These are phyloP conservation scores for Hermodice carunculata DNA, from an alignment of 2,888 invertebrate genomes.

Conservation along the genomic window DNA sequence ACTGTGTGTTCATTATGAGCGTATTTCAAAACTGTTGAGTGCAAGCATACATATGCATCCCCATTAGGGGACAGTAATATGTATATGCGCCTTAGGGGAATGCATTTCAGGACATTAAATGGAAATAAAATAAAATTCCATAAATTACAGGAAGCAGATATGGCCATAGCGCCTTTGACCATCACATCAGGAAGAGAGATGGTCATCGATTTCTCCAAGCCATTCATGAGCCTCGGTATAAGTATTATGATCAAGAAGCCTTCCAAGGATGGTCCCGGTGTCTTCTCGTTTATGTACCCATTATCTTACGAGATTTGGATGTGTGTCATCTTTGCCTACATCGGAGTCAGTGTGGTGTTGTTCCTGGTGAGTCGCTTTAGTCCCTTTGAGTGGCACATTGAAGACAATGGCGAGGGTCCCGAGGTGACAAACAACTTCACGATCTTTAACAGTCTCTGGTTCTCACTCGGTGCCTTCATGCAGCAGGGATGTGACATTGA, in stretches of 20 bases:
- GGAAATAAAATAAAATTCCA: too few species aligned
- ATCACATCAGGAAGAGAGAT: conserved; percentile 95
- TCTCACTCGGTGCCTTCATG: conserved; percentile 97
- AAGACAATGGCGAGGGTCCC: conserved; percentile 63
- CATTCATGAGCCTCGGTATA: conserved; percentile 96
- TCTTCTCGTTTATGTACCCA: conserved; percentile 98
- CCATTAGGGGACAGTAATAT: too few species aligned
- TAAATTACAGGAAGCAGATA: conserved; percentile 88
- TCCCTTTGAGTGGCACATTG: conserved; percentile 93
- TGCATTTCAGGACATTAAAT: too few species aligned
- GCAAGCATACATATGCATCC: too few species aligned
- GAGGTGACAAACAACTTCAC: conserved; percentile 77
- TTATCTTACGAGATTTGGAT: conserved; percentile 98
- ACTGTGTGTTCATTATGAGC: too few species aligned
- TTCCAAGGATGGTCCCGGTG: conserved; percentile 88
- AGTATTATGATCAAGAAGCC: conserved; percentile 95
- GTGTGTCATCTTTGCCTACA: conserved; percentile 86
- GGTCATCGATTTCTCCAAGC: conserved; percentile 97
- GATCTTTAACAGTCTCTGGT: conserved; percentile 97
- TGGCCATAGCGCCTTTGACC: conserved; percentile 95
- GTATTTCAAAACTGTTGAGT: too few species aligned
- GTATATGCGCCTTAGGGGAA: too few species aligned
- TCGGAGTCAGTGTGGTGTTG: conserved; percentile 89
- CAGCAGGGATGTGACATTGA: conserved; percentile 98
- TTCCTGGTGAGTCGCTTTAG: conserved; percentile 97